Conservation (phyloP, 1,140 invertebrate genomes). For the Bombus haemorrhoidalis region DNA sequence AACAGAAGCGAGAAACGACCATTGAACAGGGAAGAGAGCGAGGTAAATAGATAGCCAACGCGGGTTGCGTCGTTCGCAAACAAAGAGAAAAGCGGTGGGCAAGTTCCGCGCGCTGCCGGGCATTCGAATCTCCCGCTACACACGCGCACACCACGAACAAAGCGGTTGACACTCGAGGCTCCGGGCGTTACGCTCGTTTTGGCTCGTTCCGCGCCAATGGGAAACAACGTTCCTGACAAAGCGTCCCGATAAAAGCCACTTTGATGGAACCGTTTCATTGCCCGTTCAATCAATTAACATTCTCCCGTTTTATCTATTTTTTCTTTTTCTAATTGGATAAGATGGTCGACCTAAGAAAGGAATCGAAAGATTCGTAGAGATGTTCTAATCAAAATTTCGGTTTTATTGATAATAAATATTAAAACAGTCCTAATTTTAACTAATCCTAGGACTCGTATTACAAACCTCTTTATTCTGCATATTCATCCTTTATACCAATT, state of each 20-base stretch:
- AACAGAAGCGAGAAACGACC: neutral
- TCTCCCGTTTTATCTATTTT: neutral
- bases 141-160: conserved; percentile 6
- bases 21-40: neutral
- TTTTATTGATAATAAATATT: no score
- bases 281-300: neutral
- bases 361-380: no score
- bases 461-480: no score
- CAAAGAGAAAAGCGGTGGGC: neutral
- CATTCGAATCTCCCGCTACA: conserved; percentile 33
- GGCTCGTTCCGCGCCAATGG: conserved; percentile 10
- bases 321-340: neutral
- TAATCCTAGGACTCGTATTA: no score
- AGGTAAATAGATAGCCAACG: no score
- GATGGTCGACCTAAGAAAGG: no score
- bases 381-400: no score
- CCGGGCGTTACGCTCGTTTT: conserved; percentile 31
- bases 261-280: conserved; percentile 15
- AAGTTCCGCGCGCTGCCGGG: conserved; percentile 4
- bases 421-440: no score
- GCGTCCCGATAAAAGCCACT: conserved; percentile 21
- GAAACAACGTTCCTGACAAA: conserved; percentile 17
- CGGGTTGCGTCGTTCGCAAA: neutral
- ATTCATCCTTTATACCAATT: no score
- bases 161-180: conserved; percentile 5